phyloP scores from a whole-genome alignment of 2,797 vertebrate species.

The Anguilla pacifica region DNA sequence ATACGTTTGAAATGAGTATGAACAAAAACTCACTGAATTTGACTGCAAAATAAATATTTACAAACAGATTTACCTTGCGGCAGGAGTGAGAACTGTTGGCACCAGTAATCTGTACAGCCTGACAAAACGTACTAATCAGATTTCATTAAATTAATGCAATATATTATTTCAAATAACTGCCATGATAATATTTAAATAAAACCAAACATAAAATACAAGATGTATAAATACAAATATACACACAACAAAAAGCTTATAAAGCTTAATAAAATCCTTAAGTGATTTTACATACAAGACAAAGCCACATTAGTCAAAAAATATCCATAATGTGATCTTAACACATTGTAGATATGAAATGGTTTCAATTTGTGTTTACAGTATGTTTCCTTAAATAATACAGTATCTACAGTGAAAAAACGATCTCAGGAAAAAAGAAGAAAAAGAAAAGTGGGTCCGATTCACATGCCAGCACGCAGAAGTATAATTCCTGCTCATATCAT shows the following conservation, averaged over 20 bases:
- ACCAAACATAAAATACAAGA: neutral
- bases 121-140: neutral
- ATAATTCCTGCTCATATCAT: slow-evolving; percentile 2
- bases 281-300: neutral
- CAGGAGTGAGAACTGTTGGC: neutral
- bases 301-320: neutral
- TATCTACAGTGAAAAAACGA: neutral
- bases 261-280: slow-evolving; percentile 5
- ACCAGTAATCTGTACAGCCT: slow-evolving; percentile 8
- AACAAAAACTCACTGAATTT: neutral
- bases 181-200: slow-evolving; percentile 15
- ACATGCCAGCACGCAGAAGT: neutral
- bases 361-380: neutral
- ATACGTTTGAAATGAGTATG: neutral
- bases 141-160: slow-evolving; percentile 30
- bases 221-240: slow-evolving; percentile 31
- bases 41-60: slow-evolving; percentile 19
- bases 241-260: slow-evolving; percentile 35
- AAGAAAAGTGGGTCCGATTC: neutral
- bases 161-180: slow-evolving; percentile 24
- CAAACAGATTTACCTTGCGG: neutral
- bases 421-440: neutral
- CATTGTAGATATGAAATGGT: neutral
- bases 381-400: neutral
- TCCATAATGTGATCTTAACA: neutral